Conservation (phyloP, 2,888 invertebrate genomes). For the Pemphredon lugubris region DNA sequence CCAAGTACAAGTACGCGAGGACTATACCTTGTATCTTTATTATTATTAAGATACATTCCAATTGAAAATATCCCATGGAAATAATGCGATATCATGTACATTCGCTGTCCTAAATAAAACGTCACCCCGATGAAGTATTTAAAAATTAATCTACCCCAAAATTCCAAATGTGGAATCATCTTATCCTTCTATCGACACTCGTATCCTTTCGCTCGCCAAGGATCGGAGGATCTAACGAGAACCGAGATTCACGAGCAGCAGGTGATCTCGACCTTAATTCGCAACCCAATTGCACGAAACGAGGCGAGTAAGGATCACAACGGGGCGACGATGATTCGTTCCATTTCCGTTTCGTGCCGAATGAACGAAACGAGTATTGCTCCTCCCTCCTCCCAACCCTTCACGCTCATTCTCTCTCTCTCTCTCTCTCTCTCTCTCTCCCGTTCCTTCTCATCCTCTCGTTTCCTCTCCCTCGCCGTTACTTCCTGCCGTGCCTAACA, state of each 20-base stretch:
- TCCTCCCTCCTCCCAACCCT: constrained; percentile 8
- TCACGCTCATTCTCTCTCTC: background rate
- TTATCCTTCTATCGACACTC: too few relatives aligned
- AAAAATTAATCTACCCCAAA: too few relatives aligned
- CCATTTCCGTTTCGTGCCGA: constrained; percentile 58
- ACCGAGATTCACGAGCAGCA: constrained; percentile 22
- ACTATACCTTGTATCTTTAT: too few relatives aligned
- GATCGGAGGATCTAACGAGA: background rate
- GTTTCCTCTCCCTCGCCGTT: constrained; percentile 31
- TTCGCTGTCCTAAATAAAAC: too few relatives aligned
- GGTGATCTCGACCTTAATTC: constrained; percentile 63
- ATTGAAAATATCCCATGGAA: too few relatives aligned
- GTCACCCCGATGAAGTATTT: too few relatives aligned
- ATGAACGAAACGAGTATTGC: constrained; percentile 43
- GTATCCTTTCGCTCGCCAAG: too few relatives aligned
- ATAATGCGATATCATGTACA: too few relatives aligned
- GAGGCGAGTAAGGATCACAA: constrained; percentile 44
- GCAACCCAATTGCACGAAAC: constrained; percentile 61
- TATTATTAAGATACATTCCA: too few relatives aligned
- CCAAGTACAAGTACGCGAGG: too few relatives aligned
- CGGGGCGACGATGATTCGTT: constrained; percentile 46
- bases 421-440: background rate
- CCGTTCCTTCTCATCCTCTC: background rate
- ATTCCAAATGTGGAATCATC: too few relatives aligned
- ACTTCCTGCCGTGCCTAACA: constrained; percentile 64